Evolutionary conservation across 2,113 vertebrate genomes (phyloP), one percentile per base, ranked within the genome.

Genomic region (Megaceryle maxima): DNA sequence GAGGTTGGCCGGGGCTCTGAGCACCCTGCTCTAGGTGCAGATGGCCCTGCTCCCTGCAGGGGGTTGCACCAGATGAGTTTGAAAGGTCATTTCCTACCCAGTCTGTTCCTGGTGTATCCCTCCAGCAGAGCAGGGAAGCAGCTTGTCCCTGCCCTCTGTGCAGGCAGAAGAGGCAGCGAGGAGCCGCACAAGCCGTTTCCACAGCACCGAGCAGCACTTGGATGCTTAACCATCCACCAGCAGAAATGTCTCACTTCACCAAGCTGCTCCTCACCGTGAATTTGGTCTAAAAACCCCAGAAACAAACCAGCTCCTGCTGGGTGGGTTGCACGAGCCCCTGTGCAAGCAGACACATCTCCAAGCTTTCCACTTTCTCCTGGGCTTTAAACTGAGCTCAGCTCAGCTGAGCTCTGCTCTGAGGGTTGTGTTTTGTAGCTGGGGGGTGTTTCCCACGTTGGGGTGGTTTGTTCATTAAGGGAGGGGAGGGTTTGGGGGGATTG

Each of bases 261-360:
- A 46, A 64, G 63, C 81, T 44, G 55, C 68, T 75, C 50, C 55
- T 56, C 28, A 1, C 9, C 14, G 20, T 60, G 41, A 16, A 48
- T 82, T 37, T 35, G 57, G 3, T 12, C 39, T 25, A 10, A 33
- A 28, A 63, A 35, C 33, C n/a, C 28, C 31, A 18, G 22, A 44
- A 72, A 16, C 3, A 4, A 51, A 19, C 67, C 28, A 11, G 4
- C 26, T 68, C 31, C 53, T n/a, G n/a, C n/a, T n/a, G n/a, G n/a
- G n/a, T n/a, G n/a, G n/a, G n/a, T n/a, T 55, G 33, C 5, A 18
- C 26, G 11, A 19, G 28, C 29, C 29, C 28, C 16, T 11, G 55
- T 17, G 24, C n/a, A 8, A 57, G 15, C 3, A 2, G 5, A 4
- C 3, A 0, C 14, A 41, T 53, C 72, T 53, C 29, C 17, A 16